These are phyloP conservation scores for Apodemus agrarius DNA, from an alignment of 2,797 vertebrate species.

Conservation along the genomic window DNA sequence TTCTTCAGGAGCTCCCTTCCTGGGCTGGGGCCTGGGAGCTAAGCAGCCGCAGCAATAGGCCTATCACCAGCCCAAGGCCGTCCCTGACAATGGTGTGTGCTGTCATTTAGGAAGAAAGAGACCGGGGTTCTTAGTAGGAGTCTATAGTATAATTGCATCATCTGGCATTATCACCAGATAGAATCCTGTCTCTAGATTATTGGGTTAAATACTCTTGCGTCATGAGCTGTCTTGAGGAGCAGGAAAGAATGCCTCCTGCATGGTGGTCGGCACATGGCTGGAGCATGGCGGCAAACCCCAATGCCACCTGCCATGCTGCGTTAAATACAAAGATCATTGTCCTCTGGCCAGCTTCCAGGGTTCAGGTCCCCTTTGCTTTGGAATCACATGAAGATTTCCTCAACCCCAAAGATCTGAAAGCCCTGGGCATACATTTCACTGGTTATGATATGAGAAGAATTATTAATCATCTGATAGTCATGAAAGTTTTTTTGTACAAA, in stretches of 20 bases:
- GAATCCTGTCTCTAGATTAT: background rate
- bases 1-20: background rate
- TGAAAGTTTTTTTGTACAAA: conserved; percentile 52
- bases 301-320: background rate
- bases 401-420: background rate
- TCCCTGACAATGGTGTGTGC: background rate
- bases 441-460: conserved; percentile 35
- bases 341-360: background rate
- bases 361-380: background rate
- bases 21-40: background rate
- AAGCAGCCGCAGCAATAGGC: background rate
- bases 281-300: background rate
- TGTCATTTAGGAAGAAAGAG: background rate
- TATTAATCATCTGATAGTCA: conserved; percentile 24
- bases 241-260: background rate
- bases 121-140: background rate
- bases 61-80: background rate
- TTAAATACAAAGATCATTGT: background rate
- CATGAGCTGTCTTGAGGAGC: background rate
- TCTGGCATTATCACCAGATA: background rate
- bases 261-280: background rate
- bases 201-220: background rate
- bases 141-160: background rate
- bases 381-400: background rate
- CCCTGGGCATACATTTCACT: conserved; percentile 26